phyloP scores from a whole-genome alignment of 1,140 invertebrate species.

The Drosophila ercepeae region DNA sequence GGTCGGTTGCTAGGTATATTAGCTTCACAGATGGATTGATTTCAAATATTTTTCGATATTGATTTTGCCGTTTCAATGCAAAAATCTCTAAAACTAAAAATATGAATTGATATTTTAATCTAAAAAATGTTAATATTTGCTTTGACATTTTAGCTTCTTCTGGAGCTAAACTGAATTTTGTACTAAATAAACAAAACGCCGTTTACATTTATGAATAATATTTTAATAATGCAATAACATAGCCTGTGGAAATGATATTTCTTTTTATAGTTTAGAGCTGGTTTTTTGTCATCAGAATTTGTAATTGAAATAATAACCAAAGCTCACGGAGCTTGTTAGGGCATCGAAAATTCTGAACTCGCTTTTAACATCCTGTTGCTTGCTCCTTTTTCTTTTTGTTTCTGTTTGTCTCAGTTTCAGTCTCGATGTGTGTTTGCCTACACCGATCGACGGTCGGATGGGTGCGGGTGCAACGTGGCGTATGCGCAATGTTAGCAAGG shows the following conservation, averaged over 20 bases:
- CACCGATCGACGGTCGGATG: slow-evolving; percentile 25
- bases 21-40: not conserved
- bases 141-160: no score
- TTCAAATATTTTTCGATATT: no score
- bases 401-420: slow-evolving; percentile 16
- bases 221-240: not conserved
- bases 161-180: no score
- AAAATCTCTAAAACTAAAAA: no score
- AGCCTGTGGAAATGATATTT: no score
- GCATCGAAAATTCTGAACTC: slow-evolving; percentile 30
- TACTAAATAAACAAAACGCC: no score
- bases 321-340: slow-evolving; percentile 43
- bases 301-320: slow-evolving; percentile 46
- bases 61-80: no score
- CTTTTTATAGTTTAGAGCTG: slow-evolving; percentile 16
- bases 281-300: not conserved
- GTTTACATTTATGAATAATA: no score
- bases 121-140: no score
- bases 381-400: slow-evolving; percentile 35
- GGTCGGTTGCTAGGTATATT: not conserved
- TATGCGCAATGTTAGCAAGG: slow-evolving; percentile 58
- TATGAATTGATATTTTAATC: no score
- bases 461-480: slow-evolving; percentile 55
- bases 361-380: slow-evolving; percentile 21
- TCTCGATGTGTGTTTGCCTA: slow-evolving; percentile 37